Base-by-base conservation (phyloP, 2,797 vertebrate genomes). In the Notolabrus celidotus region DNA sequence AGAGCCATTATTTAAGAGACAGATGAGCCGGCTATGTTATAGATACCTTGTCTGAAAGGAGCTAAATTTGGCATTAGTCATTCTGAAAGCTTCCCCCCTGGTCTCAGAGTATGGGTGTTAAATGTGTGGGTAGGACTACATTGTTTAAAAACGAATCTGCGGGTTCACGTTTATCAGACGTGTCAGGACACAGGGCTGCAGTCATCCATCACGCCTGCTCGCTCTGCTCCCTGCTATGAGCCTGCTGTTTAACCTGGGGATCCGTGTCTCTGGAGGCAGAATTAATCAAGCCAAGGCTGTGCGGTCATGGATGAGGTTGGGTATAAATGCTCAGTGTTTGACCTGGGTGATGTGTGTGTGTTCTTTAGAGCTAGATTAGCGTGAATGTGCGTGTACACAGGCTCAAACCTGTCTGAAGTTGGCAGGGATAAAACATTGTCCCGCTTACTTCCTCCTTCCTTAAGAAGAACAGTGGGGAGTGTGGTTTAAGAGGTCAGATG, bases 121-220 rank as follows among this genome's bases (percentile, higher is more conserved):
- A 87, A 87, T 79, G 80, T 77, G 74, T 63, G 70, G 79, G 74
- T 66, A 73, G 75, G 76, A 82, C 82, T 77, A 71, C 74, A 83
- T 85, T 89, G 86, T 89, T 90, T 88, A 84, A 91, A 88, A 89
- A 75, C 69, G 17, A 77, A 91, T 88, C 79, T 65, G 61, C 54
- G 47, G 63, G 79, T 83, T 82, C 84, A 83, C 74, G 86, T 92
- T 92, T 91, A 89, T 91, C 91, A 88, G 79, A 74, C 61, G 8
- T 83, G 88, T 89, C 87, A 90, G 83, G 83, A 74, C 43, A 25
- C 50, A 2, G 17, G 59, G 62, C 79, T 70, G 74, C 69, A 65
- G 75, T 89, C 83, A 89, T 92, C 81, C 83, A 89, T 92, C 89
- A 90, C 45, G 59, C 45, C 41, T 10, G 68, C 84, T 80, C 81